Base-by-base conservation (phyloP, 2,797 vertebrate genomes). In the Eptatretus atami region DNA sequence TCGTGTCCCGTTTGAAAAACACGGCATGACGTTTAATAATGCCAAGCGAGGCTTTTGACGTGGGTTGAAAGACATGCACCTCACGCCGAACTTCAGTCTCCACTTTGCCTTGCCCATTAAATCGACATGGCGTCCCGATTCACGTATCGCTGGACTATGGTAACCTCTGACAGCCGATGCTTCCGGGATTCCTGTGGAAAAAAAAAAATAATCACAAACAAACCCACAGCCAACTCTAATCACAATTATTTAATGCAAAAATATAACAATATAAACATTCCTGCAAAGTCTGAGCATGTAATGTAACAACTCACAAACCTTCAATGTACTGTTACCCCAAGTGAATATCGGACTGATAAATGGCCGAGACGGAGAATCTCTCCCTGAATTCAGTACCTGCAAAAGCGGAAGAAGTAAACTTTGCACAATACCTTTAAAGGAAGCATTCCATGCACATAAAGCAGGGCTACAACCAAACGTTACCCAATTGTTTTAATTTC, bases 101-200 rank as follows among this genome's bases (percentile, higher is more conserved):
- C 67, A n/a, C n/a, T 87, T 75, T 57, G 80, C 78, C 60, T 69
- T 79, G 67, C 83, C 84, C 8, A 81, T 93, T n/a, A 92, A 75
- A 74, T 92, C 87, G 64, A n/a, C 88, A 94, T 67, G 80, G 86
- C 25, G 86, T 92, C 55, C 88, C 88, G n/a, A 1, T 95, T 95
- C 12, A 82, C 76, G 6, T 90, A 96, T 4, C 72, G 77, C 73
- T 96, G 88, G 88, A 74, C 88, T 96, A 73, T 96, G 88, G 75
- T 88, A 94, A 94, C 3, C 86, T 78, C 70, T 86, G 81, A n/a
- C 66, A 95, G 72, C 13, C 77, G 78, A 74, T 94, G 86, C 68
- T 84, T 61, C 3, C n/a, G 25, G 57, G 25, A 61, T 61, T 31
- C 15, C n/a, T 15, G n/a, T 2, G 57, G n/a, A 61, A 25, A 25